These are phyloP conservation scores for Chorisops tibialis DNA, from an alignment of 2,888 invertebrate species.

Conservation along the genomic window DNA sequence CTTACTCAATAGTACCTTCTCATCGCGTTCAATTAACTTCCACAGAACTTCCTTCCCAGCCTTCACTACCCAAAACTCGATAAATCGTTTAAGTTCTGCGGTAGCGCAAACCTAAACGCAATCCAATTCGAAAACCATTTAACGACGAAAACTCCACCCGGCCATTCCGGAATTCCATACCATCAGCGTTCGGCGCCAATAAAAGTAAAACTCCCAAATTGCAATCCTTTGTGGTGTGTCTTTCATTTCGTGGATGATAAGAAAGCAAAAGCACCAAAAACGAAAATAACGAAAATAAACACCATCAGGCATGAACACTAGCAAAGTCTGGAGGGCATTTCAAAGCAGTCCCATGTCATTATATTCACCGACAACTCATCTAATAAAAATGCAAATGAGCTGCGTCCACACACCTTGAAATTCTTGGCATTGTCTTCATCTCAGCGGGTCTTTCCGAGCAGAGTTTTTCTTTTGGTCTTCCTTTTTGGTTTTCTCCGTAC, in stretches of 20 bases:
- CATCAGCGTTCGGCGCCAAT: background rate
- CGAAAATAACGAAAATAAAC: constrained; percentile 9
- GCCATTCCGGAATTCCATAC: background rate
- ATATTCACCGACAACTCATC: constrained; percentile 20
- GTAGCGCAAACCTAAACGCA: constrained; percentile 13
- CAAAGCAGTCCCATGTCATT: constrained; percentile 3
- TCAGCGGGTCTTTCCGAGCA: background rate
- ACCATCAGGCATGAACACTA: background rate
- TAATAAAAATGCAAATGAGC: constrained; percentile 33
- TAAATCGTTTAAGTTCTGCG: constrained; percentile 10
- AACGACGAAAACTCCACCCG: constrained; percentile 7
- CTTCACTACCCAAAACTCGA: background rate
- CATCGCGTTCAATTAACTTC: too few relatives aligned
- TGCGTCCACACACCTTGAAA: constrained; percentile 33
- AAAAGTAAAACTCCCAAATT: constrained; percentile 23
- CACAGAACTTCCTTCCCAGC: too few relatives aligned
- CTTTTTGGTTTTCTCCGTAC: background rate
- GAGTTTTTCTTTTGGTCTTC: background rate
- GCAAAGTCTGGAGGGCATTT: background rate
- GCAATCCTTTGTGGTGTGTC: constrained; percentile 24
- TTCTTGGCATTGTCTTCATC: constrained; percentile 25
- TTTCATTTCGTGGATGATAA: constrained; percentile 5
- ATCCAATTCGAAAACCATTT: constrained; percentile 22
- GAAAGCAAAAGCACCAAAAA: constrained; percentile 5
- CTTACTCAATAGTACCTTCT: too few relatives aligned